These are phyloP conservation scores for Hydractinia symbiolongicarpus DNA, from an alignment of 30 jellyfish, hydroid and myxozoan genomes.

Conservation along the genomic window DNA sequence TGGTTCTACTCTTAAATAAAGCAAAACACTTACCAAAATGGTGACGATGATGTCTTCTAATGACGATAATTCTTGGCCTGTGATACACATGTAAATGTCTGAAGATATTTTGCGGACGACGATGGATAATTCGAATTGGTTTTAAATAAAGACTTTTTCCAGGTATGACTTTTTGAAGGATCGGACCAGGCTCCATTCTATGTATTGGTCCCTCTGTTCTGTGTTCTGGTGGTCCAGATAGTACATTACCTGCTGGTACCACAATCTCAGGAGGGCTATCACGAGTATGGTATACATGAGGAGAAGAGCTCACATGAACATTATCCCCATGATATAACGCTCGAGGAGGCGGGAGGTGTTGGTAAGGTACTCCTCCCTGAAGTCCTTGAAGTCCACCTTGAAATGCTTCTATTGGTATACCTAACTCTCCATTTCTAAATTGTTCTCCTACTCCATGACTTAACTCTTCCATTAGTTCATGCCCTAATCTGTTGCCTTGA, in stretches of 20 bases:
- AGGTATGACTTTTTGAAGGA: slow-evolving; percentile 20
- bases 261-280: slow-evolving; percentile 11
- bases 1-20: no score
- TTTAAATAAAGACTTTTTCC: slow-evolving; percentile 26
- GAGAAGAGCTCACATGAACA: slow-evolving; percentile 4
- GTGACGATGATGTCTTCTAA: slow-evolving; percentile 23
- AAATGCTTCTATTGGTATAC: slow-evolving; percentile 22
- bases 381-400: not conserved
- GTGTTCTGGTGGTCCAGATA: slow-evolving; percentile 28
- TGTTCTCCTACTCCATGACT: not conserved
- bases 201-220: slow-evolving; percentile 30
- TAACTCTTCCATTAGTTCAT: not conserved
- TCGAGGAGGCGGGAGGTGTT: no score
- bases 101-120: slow-evolving; percentile 8
- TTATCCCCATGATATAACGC: slow-evolving; percentile 6
- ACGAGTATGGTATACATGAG: slow-evolving; percentile 14
- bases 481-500: not conserved
- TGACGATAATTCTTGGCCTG: slow-evolving; percentile 28
- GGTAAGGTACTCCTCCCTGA: not conserved
- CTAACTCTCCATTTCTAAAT: slow-evolving; percentile 16
- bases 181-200: slow-evolving; percentile 9
- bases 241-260: slow-evolving; percentile 8
- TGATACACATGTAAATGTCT: slow-evolving; percentile 23
- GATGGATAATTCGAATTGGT: slow-evolving; percentile 27
- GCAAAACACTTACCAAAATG: not conserved